These are phyloP conservation scores for Xenopus petersii DNA, from an alignment of 2,797 vertebrate species.

Conservation along the genomic window DNA sequence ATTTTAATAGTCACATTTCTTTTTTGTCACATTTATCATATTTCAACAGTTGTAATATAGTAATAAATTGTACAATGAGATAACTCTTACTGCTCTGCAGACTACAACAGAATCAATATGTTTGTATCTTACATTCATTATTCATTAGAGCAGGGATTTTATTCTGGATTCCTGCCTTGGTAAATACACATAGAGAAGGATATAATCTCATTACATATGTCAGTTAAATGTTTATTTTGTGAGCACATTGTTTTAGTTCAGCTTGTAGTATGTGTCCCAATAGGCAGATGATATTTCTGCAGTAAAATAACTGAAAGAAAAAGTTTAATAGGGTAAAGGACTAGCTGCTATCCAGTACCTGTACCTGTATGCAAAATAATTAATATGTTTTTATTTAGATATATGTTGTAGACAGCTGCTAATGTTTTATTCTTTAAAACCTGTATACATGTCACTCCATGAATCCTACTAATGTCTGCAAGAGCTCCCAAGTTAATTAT, in stretches of 20 bases:
- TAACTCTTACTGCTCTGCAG: conserved; percentile 54
- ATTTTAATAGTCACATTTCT: conserved; percentile 1
- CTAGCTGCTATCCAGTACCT: no score
- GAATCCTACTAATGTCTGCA: conserved; percentile 13
- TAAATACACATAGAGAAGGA: neutral
- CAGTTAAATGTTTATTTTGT: neutral
- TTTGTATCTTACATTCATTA: conserved; percentile 76
- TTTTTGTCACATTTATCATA: no score
- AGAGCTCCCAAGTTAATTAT: conserved; percentile 15
- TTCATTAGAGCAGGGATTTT: conserved; percentile 70
- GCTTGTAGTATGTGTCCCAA: no score
- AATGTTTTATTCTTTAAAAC: neutral
- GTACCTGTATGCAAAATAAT: no score
- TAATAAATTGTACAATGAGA: conserved; percentile 22
- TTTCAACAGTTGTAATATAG: neutral
- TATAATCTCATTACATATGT: neutral
- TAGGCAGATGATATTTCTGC: no score
- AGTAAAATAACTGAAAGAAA: no score
- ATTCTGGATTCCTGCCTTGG: conserved; percentile 55
- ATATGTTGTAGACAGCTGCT: no score
- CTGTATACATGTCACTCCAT: conserved; percentile 10
- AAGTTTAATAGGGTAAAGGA: no score
- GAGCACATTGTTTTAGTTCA: neutral
- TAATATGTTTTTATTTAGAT: no score
- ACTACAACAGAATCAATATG: conserved; percentile 68